Conservation (phyloP, 2,113 vertebrate genomes). For the Hipposideros armiger region DNA sequence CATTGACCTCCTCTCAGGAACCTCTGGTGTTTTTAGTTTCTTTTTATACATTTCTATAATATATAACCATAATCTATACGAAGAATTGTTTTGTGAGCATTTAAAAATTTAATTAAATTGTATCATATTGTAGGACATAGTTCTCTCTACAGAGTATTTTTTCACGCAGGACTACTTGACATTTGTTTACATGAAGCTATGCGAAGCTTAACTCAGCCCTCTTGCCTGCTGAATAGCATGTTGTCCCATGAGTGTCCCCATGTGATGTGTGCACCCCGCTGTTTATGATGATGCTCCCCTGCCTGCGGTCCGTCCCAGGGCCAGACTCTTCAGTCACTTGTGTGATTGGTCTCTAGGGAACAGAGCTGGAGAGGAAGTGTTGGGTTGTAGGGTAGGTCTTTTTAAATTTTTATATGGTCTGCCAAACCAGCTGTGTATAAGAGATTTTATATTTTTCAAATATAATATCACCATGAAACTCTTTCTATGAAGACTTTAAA, state of each 20-base stretch:
- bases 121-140: background rate
- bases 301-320: background rate
- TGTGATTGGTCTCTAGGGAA: too few species aligned
- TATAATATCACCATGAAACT: slow-evolving; percentile 5
- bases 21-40: background rate
- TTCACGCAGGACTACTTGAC: background rate
- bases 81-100: background rate
- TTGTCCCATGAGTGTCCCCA: background rate
- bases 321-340: background rate
- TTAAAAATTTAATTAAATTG: slow-evolving; percentile 43
- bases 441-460: slow-evolving; percentile 22
- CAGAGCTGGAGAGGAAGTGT: background rate
- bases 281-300: background rate
- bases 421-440: slow-evolving; percentile 9
- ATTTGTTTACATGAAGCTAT: slow-evolving; percentile 1
- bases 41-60: background rate
- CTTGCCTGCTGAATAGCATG: background rate
- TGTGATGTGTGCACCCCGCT: background rate
- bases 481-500: background rate
- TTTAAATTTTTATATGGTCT: background rate
- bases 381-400: background rate
- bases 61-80: background rate
- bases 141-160: background rate
- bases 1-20: background rate
- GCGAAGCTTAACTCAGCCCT: background rate